Evolutionary conservation across 1,140 invertebrate species (phyloP), one percentile per base, ranked within the genome.

Genomic region (Monomorium pharaonis): DNA sequence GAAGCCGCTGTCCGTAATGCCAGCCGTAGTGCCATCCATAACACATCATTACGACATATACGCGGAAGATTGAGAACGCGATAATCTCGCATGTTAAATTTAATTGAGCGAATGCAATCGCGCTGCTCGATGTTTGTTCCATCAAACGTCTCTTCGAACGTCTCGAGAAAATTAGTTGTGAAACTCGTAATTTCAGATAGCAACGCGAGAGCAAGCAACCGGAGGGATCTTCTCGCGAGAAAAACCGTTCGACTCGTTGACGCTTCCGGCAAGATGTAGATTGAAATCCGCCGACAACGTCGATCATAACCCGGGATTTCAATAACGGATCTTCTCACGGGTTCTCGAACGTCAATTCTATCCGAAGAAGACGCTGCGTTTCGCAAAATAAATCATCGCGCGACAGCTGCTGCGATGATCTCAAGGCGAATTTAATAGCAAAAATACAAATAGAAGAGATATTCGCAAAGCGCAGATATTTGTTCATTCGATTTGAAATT

Each of bases 111-210:
- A 76, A 27, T 47, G 14, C 4, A 6, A 37, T 18, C 9, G 1
- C 21, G 21, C 51, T 14, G 37, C 1, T 2, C n/a, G 42, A 42
- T 49, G 12, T 65, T 69, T 1, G 14, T 1, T 4, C 9, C 24
- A 14, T 14, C 0, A 10, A 16, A 51, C 37, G 33, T 33, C 0
- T n/a, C 27, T 16, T 56, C 4, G 5, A 12, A 60, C 10, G 10
- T 9, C 9, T 3, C 7, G 9, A 12, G 33, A 18, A n/a, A 44
- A 58, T n/a, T 47, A 9, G 7, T n/a, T n/a, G 16, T 2, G 5
- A 33, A 21, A 33, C 51, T 44, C 47, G 7, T 44, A 16, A 47
- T 83, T 83, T 24, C 42, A 83, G 78, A 18, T 72, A n/a, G n/a
- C 24, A 33, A 58, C 7, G 44, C 37, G 21, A 70, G 42, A 33